phyloP scores from a whole-genome alignment of 2,113 vertebrate species.

The Pseudorectes ferrugineus region DNA sequence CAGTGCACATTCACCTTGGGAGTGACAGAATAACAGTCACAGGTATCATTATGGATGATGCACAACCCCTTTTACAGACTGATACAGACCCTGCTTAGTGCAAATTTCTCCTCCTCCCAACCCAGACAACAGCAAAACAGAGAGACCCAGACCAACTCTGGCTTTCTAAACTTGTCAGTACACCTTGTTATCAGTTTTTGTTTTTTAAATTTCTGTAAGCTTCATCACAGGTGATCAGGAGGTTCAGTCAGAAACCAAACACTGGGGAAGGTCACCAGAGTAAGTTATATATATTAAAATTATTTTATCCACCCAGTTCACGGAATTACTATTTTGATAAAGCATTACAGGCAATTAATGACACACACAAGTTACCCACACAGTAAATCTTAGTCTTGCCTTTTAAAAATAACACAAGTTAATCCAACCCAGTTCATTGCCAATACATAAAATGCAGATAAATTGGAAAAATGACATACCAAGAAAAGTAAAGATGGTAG shows the following conservation, averaged over 20 bases:
- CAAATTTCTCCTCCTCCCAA: neutral
- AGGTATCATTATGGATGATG: rapidly evolving
- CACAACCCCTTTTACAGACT: neutral
- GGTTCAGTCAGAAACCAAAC: neutral
- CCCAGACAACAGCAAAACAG: neutral
- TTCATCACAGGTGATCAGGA: neutral
- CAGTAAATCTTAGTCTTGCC: neutral
- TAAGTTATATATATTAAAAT: neutral
- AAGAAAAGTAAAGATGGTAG: neutral
- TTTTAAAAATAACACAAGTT: neutral
- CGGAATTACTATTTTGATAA: neutral
- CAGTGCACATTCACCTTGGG: neutral
- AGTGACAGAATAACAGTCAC: neutral
- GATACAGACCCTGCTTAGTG: neutral
- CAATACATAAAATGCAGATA: neutral
- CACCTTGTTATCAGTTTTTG: neutral
- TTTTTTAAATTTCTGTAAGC: rapidly evolving
- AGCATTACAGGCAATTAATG: neutral
- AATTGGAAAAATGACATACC: neutral
- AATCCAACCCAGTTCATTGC: neutral
- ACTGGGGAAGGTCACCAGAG: neutral
- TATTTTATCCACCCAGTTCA: neutral
- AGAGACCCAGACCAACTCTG: neutral
- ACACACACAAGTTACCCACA: neutral
- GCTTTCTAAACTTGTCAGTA: neutral